phyloP scores from a whole-genome alignment of 2,797 vertebrate genomes.

The Clarias laeviceps region DNA sequence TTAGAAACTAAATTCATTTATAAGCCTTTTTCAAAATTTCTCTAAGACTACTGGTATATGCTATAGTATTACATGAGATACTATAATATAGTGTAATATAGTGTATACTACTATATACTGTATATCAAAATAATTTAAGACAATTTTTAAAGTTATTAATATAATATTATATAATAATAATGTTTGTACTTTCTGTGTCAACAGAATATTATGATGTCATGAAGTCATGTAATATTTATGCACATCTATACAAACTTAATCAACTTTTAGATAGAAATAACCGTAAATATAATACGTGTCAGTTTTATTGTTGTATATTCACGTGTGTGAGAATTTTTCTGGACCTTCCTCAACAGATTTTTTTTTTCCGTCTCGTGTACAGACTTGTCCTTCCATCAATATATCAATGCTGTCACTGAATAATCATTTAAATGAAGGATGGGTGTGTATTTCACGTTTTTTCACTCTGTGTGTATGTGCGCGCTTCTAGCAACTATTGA shows the following conservation, averaged over 20 bases:
- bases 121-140: background rate
- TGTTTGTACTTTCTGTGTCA: background rate
- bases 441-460: slow-evolving; percentile 41
- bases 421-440: slow-evolving; percentile 52
- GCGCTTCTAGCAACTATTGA: slow-evolving; percentile 57
- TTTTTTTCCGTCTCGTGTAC: slow-evolving; percentile 53
- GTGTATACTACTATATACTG: background rate
- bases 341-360: slow-evolving; percentile 1
- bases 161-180: too few relatives aligned
- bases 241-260: background rate
- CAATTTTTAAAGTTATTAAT: background rate
- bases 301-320: background rate
- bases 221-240: background rate
- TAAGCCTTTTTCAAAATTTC: background rate
- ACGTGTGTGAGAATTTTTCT: background rate
- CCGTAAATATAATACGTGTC: background rate
- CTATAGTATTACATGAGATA: background rate
- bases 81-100: background rate
- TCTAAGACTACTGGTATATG: too few relatives aligned
- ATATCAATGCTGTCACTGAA: slow-evolving; percentile 56
- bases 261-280: background rate
- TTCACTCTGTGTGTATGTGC: slow-evolving; percentile 27
- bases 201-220: background rate
- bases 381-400: slow-evolving; percentile 59
- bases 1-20: background rate